Percentiles rank a stretch among this genome's conserved stretches.
Conservation (phyloP, 2,888 invertebrate genomes). For the Choreutis nemorana region DNA sequence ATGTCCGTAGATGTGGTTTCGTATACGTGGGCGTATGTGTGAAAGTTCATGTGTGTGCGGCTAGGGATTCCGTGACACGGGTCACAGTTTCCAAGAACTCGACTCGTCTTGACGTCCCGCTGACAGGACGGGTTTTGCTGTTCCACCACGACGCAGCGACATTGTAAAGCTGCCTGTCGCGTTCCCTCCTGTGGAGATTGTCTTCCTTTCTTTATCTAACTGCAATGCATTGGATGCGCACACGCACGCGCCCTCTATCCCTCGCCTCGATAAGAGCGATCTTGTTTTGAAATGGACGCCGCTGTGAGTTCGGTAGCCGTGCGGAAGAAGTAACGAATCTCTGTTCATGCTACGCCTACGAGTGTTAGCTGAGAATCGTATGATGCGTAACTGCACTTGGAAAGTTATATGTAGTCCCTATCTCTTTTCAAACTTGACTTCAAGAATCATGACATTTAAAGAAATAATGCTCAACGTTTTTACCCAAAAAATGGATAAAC, state of each 20-base stretch:
- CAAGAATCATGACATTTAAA: no score
- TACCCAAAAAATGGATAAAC: constrained; percentile 1
- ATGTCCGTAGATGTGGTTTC: constrained; percentile 8
- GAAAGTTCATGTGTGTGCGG: constrained; percentile 30
- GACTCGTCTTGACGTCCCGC: constrained; percentile 62
- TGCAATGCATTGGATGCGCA: constrained; percentile 52
- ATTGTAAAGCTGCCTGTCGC: constrained; percentile 36
- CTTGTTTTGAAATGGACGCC: constrained; percentile 51
- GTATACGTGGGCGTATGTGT: constrained; percentile 17
- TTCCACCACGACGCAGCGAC: constrained; percentile 46
- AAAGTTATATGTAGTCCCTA: background rate
- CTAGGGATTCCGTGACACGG: constrained; percentile 66
- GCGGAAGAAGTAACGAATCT: constrained; percentile 41
- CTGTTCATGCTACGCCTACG: constrained; percentile 7
- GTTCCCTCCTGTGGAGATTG: constrained; percentile 20
- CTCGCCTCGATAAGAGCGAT: constrained; percentile 50
- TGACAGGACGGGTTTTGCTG: constrained; percentile 65
- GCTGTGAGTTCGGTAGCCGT: constrained; percentile 48
- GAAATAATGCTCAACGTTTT: background rate
- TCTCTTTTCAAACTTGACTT: background rate
- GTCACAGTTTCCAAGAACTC: constrained; percentile 64
- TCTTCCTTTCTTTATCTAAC: constrained; percentile 19
- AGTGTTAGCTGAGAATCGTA: background rate
- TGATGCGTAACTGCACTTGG: background rate
- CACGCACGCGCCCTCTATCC: constrained; percentile 56